A percentile compares a stretch with the other conserved stretches of the same genome.
phyloP scores from a whole-genome alignment of 1,140 invertebrate genomes.

The Brachionus sp. region DNA sequence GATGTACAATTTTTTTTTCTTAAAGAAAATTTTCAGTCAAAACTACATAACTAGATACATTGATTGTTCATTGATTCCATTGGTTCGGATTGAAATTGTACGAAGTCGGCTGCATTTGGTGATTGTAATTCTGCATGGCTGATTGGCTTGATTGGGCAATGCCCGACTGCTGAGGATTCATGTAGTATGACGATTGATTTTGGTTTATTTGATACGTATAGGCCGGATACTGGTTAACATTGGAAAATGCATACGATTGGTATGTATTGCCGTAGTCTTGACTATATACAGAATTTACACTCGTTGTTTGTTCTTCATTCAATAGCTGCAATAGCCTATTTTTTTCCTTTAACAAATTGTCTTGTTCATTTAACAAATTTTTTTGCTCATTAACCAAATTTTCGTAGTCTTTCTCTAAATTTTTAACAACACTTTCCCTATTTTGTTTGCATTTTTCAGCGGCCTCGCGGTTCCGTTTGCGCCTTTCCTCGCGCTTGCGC shows the following conservation, averaged over 20 bases:
- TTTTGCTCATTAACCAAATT: neutral
- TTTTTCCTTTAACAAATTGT: slow-evolving; percentile 1
- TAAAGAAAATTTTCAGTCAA: too few relatives aligned
- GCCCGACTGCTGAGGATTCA: neutral
- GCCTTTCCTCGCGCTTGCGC: slow-evolving; percentile 21
- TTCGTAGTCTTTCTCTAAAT: neutral
- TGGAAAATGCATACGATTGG: neutral
- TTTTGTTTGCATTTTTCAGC: slow-evolving; percentile 46
- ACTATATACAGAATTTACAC: neutral
- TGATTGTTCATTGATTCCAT: neutral
- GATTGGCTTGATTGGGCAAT: neutral
- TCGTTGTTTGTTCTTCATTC: neutral
- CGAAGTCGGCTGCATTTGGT: neutral
- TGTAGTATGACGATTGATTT: neutral
- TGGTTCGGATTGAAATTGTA: neutral
- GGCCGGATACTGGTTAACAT: neutral
- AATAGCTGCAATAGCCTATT: neutral
- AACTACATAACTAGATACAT: neutral
- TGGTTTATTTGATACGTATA: neutral
- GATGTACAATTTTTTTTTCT: neutral
- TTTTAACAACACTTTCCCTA: neutral
- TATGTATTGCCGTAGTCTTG: neutral
- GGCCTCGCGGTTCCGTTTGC: slow-evolving; percentile 22
- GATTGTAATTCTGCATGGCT: neutral
- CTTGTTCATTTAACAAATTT: neutral